phyloP scores from a whole-genome alignment of 2,888 invertebrate genomes.

The Eupithecia insigniata region DNA sequence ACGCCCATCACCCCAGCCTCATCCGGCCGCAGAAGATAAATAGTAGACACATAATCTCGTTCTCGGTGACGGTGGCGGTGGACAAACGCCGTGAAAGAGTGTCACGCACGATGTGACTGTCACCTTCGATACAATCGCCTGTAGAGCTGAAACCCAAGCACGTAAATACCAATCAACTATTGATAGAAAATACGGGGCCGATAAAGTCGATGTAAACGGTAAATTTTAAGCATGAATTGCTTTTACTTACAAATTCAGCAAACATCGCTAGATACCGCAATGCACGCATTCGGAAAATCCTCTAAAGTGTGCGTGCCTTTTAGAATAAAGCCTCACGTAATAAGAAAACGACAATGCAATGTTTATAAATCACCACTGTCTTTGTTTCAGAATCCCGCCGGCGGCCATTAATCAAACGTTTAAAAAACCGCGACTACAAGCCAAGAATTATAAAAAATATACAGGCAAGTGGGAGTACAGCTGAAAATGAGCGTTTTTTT shows the following conservation, averaged over 20 bases:
- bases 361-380: slow-evolving; percentile 50
- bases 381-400: slow-evolving; percentile 67
- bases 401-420: slow-evolving; percentile 61
- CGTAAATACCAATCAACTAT: slow-evolving; percentile 5
- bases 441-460: slow-evolving; percentile 60
- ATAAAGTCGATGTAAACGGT: neutral
- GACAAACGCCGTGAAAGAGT: too few relatives aligned
- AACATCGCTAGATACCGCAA: slow-evolving; percentile 7
- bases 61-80: too few relatives aligned
- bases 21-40: too few relatives aligned
- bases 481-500: neutral
- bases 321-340: slow-evolving; percentile 38
- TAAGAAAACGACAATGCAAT: slow-evolving; percentile 47
- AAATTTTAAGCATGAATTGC: slow-evolving; percentile 11
- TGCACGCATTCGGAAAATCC: slow-evolving; percentile 27
- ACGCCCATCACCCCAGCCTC: too few relatives aligned
- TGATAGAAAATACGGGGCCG: neutral
- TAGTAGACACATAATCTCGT: too few relatives aligned
- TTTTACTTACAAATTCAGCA: slow-evolving; percentile 16
- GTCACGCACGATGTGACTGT: neutral
- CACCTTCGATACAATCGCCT: neutral
- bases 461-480: slow-evolving; percentile 23
- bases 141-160: neutral
- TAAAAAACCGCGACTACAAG: slow-evolving; percentile 54
- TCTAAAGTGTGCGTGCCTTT: slow-evolving; percentile 32